A percentile compares a stretch with the other conserved stretches of the same genome.
Evolutionary conservation across 2,888 invertebrate genomes (phyloP).

Genomic region (Polyommatus icarus): DNA sequence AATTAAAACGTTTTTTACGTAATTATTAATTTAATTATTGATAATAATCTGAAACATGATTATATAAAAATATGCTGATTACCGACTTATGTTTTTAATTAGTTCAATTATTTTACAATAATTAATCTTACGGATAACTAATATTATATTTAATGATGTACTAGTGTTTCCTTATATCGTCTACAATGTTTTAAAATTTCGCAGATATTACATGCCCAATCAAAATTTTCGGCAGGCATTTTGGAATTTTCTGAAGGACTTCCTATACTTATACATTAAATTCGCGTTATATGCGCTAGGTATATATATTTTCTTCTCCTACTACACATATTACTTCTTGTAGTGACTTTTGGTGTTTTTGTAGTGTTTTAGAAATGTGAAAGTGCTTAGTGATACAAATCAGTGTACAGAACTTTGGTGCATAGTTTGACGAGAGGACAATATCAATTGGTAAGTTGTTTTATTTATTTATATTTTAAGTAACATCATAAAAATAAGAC

Average conservation of each 20-base stretch:
- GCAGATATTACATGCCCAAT: constrained; percentile 36
- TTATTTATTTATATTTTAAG: neutral
- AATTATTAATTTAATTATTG: neutral
- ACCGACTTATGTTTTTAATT: neutral
- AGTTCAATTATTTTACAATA: neutral
- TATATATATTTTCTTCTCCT: constrained; percentile 66
- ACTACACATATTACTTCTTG: constrained; percentile 69
- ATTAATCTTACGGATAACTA: neutral
- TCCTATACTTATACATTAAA: constrained; percentile 64
- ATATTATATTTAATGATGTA: neutral
- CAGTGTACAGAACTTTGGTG: constrained; percentile 37
- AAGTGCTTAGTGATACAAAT: constrained; percentile 39
- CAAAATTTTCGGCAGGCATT: constrained; percentile 44
- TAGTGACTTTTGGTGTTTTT: constrained; percentile 42
- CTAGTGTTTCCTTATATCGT: neutral
- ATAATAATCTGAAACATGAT: neutral
- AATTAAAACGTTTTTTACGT: neutral
- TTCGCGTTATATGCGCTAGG: constrained; percentile 66
- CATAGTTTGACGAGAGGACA: constrained; percentile 34
- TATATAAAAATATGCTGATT: neutral
- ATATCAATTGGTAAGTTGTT: constrained; percentile 40
- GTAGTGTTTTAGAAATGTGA: constrained; percentile 57
- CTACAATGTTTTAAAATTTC: constrained; percentile 35
- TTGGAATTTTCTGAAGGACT: constrained; percentile 58
- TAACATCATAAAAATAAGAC: no score